A percentile compares a stretch with the other conserved stretches of the same genome.
Evolutionary conservation across 2,113 vertebrate species (phyloP).

Genomic region (Chiloscyllium plagiosum): DNA sequence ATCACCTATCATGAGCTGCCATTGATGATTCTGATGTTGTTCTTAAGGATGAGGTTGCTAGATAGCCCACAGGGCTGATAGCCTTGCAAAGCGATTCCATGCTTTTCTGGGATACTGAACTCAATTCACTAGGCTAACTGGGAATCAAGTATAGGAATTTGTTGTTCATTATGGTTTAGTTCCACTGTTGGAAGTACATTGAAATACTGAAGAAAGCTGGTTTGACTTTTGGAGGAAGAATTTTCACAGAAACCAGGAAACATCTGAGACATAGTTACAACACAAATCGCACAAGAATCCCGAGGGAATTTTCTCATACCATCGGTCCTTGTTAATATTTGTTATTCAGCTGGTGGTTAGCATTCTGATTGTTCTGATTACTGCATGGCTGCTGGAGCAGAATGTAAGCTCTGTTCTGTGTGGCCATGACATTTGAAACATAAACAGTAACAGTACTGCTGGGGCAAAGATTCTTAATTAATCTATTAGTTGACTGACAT

Average conservation of each 20-base stretch:
- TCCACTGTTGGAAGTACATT: neutral
- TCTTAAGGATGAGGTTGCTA: neutral
- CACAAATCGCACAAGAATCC: neutral
- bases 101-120: neutral
- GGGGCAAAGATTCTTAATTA: neutral
- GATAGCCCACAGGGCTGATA: neutral
- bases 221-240: neutral
- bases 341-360: neutral
- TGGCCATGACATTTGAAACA: neutral
- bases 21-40: neutral
- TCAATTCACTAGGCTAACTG: neutral
- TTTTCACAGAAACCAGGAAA: neutral
- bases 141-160: neutral
- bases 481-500: neutral
- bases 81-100: neutral
- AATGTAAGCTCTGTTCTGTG: neutral
- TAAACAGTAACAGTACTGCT: neutral
- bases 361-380: neutral
- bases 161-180: neutral
- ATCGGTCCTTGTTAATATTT: neutral
- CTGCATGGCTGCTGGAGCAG: neutral
- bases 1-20: neutral
- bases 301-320: neutral
- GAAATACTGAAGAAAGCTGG: neutral
- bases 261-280: neutral